These are phyloP conservation scores for Drosophila atripex DNA, from an alignment of 2,888 invertebrate genomes.

Conservation along the genomic window DNA sequence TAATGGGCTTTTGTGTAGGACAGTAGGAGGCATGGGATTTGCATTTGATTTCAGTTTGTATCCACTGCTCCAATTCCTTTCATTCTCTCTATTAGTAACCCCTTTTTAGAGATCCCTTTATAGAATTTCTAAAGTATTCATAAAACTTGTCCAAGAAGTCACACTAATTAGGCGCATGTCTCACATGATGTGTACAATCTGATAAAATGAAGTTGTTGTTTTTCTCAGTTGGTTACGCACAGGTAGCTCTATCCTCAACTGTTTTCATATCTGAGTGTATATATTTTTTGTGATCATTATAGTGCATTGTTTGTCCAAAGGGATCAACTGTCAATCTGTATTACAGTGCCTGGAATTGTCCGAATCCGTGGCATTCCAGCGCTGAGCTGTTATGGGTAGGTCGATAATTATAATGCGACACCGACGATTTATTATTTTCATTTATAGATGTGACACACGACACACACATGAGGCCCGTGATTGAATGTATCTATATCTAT, in stretches of 20 bases:
- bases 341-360: slow-evolving; percentile 32
- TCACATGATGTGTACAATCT: slow-evolving; percentile 25
- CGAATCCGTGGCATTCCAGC: slow-evolving; percentile 35
- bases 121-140: background rate
- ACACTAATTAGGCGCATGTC: slow-evolving; percentile 31
- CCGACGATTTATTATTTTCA: slow-evolving; percentile 48
- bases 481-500: slow-evolving; percentile 53
- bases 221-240: slow-evolving; percentile 26
- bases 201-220: slow-evolving; percentile 36
- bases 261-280: background rate
- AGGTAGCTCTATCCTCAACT: slow-evolving; percentile 20
- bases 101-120: slow-evolving; percentile 1
- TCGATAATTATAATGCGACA: slow-evolving; percentile 48
- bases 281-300: slow-evolving; percentile 31
- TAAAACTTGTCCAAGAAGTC: slow-evolving; percentile 16
- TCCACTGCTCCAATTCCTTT: background rate
- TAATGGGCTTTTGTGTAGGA: slow-evolving; percentile 21
- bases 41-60: background rate
- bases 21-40: background rate
- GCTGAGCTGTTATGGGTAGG: slow-evolving; percentile 41
- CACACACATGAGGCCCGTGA: slow-evolving; percentile 49
- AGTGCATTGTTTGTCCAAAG: slow-evolving; percentile 17
- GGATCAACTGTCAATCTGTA: slow-evolving; percentile 42
- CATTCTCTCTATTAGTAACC: background rate
- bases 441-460: slow-evolving; percentile 59